A percentile compares a stretch with the other conserved stretches of the same genome.
Conservation (phyloP, 1,140 invertebrate species). For the Mya arenaria region DNA sequence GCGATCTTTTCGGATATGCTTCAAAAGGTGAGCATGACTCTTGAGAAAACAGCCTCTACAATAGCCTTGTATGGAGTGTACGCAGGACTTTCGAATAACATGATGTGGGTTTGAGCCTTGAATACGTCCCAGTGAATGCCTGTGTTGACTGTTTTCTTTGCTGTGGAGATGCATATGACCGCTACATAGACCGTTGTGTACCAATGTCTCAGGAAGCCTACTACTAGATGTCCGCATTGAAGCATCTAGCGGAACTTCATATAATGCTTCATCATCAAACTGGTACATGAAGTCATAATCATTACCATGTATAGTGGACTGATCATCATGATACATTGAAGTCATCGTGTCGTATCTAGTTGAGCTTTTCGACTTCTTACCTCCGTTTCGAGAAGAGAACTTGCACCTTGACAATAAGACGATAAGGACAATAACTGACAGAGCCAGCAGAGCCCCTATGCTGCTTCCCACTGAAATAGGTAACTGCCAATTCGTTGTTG, state of each 20-base stretch:
- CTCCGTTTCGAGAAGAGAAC: slow-evolving; percentile 55
- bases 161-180: slow-evolving; percentile 23
- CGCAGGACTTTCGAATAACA: background rate
- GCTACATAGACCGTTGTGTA: slow-evolving; percentile 17
- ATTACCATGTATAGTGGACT: slow-evolving; percentile 67
- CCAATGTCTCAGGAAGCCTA: background rate
- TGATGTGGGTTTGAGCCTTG: slow-evolving; percentile 11
- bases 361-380: slow-evolving; percentile 62
- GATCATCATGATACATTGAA: slow-evolving; percentile 70
- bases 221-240: background rate
- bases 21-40: slow-evolving; percentile 35
- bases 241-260: background rate
- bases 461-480: slow-evolving; percentile 79
- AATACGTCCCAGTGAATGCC: slow-evolving; percentile 9
- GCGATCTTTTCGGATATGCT: background rate
- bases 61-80: slow-evolving; percentile 32
- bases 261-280: slow-evolving; percentile 50
- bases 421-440: slow-evolving; percentile 76
- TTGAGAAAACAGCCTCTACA: slow-evolving; percentile 25
- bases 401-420: slow-evolving; percentile 74
- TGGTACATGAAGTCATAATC: slow-evolving; percentile 67
- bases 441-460: slow-evolving; percentile 75
- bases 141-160: slow-evolving; percentile 1
- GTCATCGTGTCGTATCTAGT: slow-evolving; percentile 76
- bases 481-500: slow-evolving; percentile 75